Base-by-base conservation (phyloP, 2,888 invertebrate species). In the Stegophylla sp. region DNA sequence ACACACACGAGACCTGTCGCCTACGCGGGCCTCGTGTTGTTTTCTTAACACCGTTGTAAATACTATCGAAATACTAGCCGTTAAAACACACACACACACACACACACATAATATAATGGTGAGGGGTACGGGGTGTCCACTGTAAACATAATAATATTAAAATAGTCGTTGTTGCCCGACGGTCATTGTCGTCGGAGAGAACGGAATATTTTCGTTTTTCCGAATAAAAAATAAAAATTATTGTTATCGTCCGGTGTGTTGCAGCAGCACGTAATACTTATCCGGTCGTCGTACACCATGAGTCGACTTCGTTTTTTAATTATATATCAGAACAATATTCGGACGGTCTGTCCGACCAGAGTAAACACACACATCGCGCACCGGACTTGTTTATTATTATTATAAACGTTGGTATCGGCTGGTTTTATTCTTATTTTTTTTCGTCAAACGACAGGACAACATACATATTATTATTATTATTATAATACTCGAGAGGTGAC, bases 51-150 rank as follows among this genome's bases (percentile, higher is more conserved):
- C 75, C 64, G 48, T 66, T 66, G 75, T 76, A 66, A 71, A 72
- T 56, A 72, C 56, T 76, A 66, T 76, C 43, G n/a, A 76, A 75
- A 76, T 43, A 76, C 51, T 66, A 76, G 53, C 53, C 17, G 75
- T 76, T 76, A 76, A 66, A 66, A 76, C 26, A n/a, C 43, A 66
- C 66, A 76, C n/a, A 76, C 66, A 64, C 64, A 76, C 64, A n/a
- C n/a, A n/a, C n/a, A n/a, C n/a, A n/a, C n/a, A n/a, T n/a, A n/a
- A n/a, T n/a, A n/a, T n/a, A n/a, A n/a, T n/a, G n/a, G n/a, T n/a
- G n/a, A n/a, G n/a, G n/a, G 34, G 34, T 34, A 3, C 34, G 34
- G 34, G 34, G 4, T 3, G 34, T 34, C 3, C 34, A 34, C 34
- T 3, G 7, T 7, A 3, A 7, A 5, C 34, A 7, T 34, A 3